A percentile compares a stretch with the other conserved stretches of the same genome.
phyloP scores from a whole-genome alignment of 2,797 vertebrate species.

The Catamblyrhynchus diadema region DNA sequence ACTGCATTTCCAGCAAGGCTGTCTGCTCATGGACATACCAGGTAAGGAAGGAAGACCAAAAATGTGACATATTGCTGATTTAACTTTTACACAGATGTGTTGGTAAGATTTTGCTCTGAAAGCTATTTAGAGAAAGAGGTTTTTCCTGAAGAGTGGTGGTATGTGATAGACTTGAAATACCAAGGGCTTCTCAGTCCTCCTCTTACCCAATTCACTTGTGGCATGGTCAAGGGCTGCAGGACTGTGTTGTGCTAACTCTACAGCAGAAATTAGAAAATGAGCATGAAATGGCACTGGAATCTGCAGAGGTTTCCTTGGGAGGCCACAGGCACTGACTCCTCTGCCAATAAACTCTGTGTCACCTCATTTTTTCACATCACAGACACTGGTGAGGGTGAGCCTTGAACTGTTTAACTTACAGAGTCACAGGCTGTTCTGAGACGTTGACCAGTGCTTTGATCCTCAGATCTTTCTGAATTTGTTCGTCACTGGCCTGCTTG shows the following conservation, averaged over 20 bases:
- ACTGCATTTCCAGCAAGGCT: not conserved
- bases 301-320: not conserved
- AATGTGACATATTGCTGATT: not conserved
- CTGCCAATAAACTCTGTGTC: not conserved
- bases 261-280: not conserved
- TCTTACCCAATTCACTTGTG: not conserved
- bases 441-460: conserved; percentile 81
- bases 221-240: not conserved
- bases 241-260: not conserved
- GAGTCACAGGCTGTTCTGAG: conserved; percentile 65
- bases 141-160: not conserved
- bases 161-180: not conserved
- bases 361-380: not conserved
- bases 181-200: not conserved
- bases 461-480: conserved; percentile 83
- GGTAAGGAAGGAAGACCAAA: not conserved
- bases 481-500: conserved; percentile 74
- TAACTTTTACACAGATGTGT: not conserved
- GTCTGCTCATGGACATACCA: not conserved
- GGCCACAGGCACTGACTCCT: not conserved
- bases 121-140: not conserved
- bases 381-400: not conserved
- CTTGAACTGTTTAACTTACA: conserved; percentile 71
- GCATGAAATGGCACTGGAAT: not conserved
- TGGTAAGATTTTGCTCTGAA: not conserved